Evolutionary conservation across 2,888 invertebrate genomes (phyloP).

Genomic region (Megastigmus dorsalis): DNA sequence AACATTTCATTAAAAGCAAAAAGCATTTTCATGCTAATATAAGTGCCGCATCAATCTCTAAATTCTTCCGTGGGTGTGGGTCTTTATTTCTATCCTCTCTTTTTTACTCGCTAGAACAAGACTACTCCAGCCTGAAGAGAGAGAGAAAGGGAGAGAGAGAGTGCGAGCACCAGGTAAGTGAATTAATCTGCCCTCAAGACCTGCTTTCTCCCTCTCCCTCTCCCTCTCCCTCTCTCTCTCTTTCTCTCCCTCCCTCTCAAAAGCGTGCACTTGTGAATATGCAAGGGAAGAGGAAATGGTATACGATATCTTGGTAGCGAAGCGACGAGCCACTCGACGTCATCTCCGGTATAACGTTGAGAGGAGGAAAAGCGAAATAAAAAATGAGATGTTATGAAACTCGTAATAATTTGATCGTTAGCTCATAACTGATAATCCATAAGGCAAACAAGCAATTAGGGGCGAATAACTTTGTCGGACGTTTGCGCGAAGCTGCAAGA

Average conservation of each 20-base stretch:
- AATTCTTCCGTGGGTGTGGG: slow-evolving; percentile 10
- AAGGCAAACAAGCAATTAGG: slow-evolving; percentile 23
- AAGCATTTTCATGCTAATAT: slow-evolving; percentile 54
- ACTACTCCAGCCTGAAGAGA: too few species aligned
- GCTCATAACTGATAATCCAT: background rate
- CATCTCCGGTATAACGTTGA: too few species aligned
- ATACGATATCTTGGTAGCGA: too few species aligned
- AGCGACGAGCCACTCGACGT: too few species aligned
- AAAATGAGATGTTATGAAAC: too few species aligned
- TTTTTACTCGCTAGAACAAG: background rate
- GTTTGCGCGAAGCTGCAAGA: slow-evolving; percentile 16
- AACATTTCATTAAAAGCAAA: slow-evolving; percentile 53
- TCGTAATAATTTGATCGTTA: slow-evolving; percentile 16
- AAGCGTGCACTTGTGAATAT: too few species aligned
- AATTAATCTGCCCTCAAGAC: too few species aligned
- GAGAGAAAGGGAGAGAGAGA: too few species aligned
- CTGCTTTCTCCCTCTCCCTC: background rate
- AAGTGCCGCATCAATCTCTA: slow-evolving; percentile 52
- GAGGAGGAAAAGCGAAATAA: too few species aligned
- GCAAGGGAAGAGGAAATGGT: too few species aligned
- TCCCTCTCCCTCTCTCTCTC: background rate
- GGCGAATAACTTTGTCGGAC: slow-evolving; percentile 18
- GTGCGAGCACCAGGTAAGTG: slow-evolving; percentile 24
- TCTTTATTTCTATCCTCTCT: slow-evolving; percentile 16
- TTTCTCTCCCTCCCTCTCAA: too few species aligned